Evolutionary conservation across 2,113 vertebrate species (phyloP).

Genomic region (Calonectris borealis): DNA sequence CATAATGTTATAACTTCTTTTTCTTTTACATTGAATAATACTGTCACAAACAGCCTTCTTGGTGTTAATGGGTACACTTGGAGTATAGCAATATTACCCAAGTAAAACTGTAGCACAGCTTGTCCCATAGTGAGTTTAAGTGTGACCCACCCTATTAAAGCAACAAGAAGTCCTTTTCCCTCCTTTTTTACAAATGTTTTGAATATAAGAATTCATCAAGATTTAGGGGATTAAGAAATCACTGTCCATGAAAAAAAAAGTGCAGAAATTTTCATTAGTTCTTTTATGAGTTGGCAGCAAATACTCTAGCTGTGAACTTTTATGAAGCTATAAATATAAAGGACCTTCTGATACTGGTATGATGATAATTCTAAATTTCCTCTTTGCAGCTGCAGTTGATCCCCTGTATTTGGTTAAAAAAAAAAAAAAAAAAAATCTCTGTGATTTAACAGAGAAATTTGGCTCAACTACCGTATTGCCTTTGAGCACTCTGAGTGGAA

Average conservation of each 20-base stretch:
- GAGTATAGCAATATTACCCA: neutral
- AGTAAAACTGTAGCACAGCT: neutral
- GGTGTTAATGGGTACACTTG: neutral
- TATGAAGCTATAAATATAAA: conserved; percentile 82
- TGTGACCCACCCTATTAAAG: conserved; percentile 17
- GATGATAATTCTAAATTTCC: conserved; percentile 85
- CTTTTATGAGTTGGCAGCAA: conserved; percentile 80
- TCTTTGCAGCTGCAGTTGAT: conserved; percentile 80
- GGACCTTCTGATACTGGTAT: conserved; percentile 77
- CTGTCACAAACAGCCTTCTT: neutral
- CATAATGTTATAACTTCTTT: neutral
- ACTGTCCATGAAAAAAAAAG: conserved; percentile 58
- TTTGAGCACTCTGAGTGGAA: conserved; percentile 69
- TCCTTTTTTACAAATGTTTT: conserved; percentile 57
- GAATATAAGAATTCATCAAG: conserved; percentile 72
- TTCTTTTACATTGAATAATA: neutral
- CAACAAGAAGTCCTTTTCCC: conserved; percentile 34
- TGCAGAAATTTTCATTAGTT: conserved; percentile 78
- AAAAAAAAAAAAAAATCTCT: conserved; percentile 7
- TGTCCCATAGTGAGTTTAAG: conserved; percentile 11
- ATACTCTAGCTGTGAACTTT: conserved; percentile 77
- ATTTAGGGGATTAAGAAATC: conserved; percentile 75
- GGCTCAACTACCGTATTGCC: conserved; percentile 74
- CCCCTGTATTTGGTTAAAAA: conserved; percentile 64
- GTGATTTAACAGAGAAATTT: conserved; percentile 72